Percentiles rank a stretch among this genome's conserved stretches.
Evolutionary conservation across 2,888 invertebrate species (phyloP).

Genomic region (Zele albiditarsus): DNA sequence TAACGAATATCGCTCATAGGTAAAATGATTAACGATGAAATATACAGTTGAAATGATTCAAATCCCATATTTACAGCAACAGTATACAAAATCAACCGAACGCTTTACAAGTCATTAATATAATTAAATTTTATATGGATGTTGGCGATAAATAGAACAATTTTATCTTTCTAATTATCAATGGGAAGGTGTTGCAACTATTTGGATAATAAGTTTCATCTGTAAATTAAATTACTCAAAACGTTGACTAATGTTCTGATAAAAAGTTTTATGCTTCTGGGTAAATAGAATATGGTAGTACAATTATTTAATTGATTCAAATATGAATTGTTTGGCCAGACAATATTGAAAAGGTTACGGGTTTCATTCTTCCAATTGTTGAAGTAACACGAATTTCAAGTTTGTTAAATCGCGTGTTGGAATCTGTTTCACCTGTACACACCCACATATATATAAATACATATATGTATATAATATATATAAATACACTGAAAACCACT

Average conservation of each 20-base stretch:
- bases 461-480: background rate
- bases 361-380: background rate
- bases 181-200: background rate
- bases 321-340: background rate
- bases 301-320: conserved; percentile 2
- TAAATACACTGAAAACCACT: conserved; percentile 7
- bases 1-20: conserved; percentile 61
- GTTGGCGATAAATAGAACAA: background rate
- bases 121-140: background rate
- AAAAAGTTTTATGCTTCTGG: background rate
- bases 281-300: background rate
- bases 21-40: conserved; percentile 47
- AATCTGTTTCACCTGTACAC: conserved; percentile 25
- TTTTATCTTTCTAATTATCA: background rate
- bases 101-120: background rate
- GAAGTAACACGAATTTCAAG: conserved; percentile 37
- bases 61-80: conserved; percentile 36
- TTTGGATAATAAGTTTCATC: background rate
- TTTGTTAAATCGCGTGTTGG: conserved; percentile 41
- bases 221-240: background rate
- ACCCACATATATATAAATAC: background rate
- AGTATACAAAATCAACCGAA: background rate
- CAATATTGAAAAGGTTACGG: background rate
- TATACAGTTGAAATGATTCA: conserved; percentile 49
- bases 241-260: background rate